Base-by-base conservation (phyloP, 1,140 invertebrate genomes). In the Drosophila arizonae region DNA sequence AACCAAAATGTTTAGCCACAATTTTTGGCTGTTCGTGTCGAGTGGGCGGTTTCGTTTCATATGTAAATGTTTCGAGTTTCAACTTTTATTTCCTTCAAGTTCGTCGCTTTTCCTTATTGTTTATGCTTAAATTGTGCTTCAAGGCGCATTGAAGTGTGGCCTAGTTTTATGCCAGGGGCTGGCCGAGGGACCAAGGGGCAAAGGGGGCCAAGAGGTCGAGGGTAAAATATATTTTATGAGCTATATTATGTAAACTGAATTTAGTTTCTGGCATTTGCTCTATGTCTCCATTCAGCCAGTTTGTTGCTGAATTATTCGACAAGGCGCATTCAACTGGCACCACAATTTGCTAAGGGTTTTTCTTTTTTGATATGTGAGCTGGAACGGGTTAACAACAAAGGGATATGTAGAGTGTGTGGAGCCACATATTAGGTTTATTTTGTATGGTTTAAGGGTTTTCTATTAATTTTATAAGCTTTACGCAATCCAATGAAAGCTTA, bases 171-270 rank as follows among this genome's bases (percentile, higher is more conserved):
- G 36, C 13, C 46, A 3, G 33, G 33, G 50, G 43, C 15, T 48
- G 24, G 36, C 50, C 39, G 33, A 33, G 50, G 8, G 3, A 24
- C 21, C 48, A 54, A 17, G 62, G 60, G 77, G 41, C 66, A 62
- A 79, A 55, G 69, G 36, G 13, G 26, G 24, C 50, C 26, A 55
- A 17, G 62, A 64, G 77, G 46, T 73, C 66, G 84, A 63, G 69
- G 68, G 81, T 60, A 76, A 79, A 82, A 86, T 82, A 86, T 86
- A 79, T 86, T 87, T 87, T 86, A 86, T 88, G 82, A 86, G 79
- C 82, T 68, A 72, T 87, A 86, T 86, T 86, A 86, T 86, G 82
- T 82, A 86, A 86, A 86, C 82, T 79, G 84, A 86, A 86, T 87
- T 86, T 87, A 86, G 82, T 87, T 86, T 87, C 68, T 79, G 65